Evolutionary conservation across 2,888 invertebrate genomes (phyloP).

Genomic region (Euphydryas editha): DNA sequence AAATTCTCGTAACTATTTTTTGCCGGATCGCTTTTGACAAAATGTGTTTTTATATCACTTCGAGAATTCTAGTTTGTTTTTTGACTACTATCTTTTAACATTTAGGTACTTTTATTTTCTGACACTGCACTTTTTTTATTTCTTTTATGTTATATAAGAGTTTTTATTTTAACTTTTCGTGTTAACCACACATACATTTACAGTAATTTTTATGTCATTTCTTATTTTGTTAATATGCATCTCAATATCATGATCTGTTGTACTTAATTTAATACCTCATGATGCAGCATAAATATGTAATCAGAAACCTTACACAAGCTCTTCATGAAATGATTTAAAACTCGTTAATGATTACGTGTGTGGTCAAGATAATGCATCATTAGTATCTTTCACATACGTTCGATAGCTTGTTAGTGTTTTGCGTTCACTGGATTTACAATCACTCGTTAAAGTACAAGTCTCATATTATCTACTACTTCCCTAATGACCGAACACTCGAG

Average conservation of each 20-base stretch:
- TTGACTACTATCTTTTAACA: slow-evolving; percentile 12
- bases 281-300: slow-evolving; percentile 7
- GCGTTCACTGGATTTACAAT: slow-evolving; percentile 42
- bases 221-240: neutral
- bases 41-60: slow-evolving; percentile 53
- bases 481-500: slow-evolving; percentile 29
- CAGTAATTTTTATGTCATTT: too few relatives aligned
- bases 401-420: slow-evolving; percentile 43
- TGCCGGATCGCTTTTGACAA: slow-evolving; percentile 62
- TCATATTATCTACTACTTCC: slow-evolving; percentile 29
- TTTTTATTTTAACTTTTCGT: neutral
- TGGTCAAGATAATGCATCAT: slow-evolving; percentile 46
- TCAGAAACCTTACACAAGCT: neutral
- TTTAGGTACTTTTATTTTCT: slow-evolving; percentile 4
- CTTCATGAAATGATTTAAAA: slow-evolving; percentile 29
- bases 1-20: slow-evolving; percentile 70
- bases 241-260: neutral
- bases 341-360: slow-evolving; percentile 39
- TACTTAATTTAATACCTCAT: neutral
- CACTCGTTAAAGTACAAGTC: slow-evolving; percentile 37
- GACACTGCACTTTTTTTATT: neutral
- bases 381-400: slow-evolving; percentile 41
- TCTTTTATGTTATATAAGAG: neutral
- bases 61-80: slow-evolving; percentile 31
- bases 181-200: too few relatives aligned